Evolutionary conservation across 2,888 invertebrate genomes (phyloP), one percentile per base, ranked within the genome.

Genomic region (Drosophila nigricruria): DNA sequence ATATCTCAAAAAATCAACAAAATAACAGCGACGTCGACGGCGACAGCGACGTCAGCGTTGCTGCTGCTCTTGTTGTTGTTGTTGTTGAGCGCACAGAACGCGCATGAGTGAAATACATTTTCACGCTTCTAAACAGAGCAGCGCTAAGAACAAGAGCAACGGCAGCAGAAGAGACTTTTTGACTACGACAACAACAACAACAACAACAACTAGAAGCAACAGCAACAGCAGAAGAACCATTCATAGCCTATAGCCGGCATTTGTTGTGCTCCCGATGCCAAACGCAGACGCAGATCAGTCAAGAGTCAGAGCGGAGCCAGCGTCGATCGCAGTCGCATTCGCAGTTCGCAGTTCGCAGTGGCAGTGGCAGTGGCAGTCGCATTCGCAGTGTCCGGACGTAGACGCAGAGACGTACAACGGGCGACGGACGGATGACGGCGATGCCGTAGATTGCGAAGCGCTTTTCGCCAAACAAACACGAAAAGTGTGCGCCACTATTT

Each of bases 1-100:
- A 89, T 89, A 89, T 85, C 86, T 89, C 88, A 89, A 86, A 80
- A 88, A 89, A 89, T 89, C 89, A 87, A 87, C 86, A 86, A 84
- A 71, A 80, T 62, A 78, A 69, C 69, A 80, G 70, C 45, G 73
- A 70, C 70, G 70, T 62, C 45, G 58, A 58, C 76, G 54, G 23
- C 34, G 61, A 45, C 69, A 16, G 43, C 32, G 56, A 50, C 67
- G 54, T 45, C 62, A 25, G 45, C 52, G 57, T 58, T 56, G 38
- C 8, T 53, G 38, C 10, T 36, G 20, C 3, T 61, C 69, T 30
- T 56, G 50, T 23, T 66, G 38, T 52, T 69, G 53, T 49, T 67
- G 63, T 47, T 69, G 79, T 66, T 73, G 81, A 86, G 87, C 79
- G 81, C 61, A 75, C 52, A 65, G 72, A 74, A 70, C 74, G 89